A percentile compares a stretch with the other conserved stretches of the same genome.
Conservation (phyloP, 35 echinoderm and acorn worm genomes). For the Acanthaster planci region DNA sequence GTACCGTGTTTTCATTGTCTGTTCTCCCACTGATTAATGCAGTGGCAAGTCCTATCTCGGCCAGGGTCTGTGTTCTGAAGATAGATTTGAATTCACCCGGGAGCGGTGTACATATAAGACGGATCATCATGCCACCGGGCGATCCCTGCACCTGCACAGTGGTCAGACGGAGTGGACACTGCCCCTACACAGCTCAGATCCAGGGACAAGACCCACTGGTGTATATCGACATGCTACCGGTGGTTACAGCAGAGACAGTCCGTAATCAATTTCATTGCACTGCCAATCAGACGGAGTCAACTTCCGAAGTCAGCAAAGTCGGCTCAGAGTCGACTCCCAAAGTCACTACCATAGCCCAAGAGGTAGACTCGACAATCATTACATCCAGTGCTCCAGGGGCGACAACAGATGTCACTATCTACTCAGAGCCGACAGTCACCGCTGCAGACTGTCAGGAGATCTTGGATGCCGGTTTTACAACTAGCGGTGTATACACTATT, state of each 20-base stretch:
- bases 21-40: too few species aligned
- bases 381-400: too few species aligned
- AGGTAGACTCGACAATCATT: too few species aligned
- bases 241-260: not conserved
- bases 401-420: too few species aligned
- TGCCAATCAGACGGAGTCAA: too few species aligned
- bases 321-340: too few species aligned
- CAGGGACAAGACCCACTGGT: not conserved
- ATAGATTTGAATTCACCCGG: not conserved
- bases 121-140: slow-evolving; percentile 1
- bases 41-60: not conserved
- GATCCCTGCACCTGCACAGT: slow-evolving; percentile 10
- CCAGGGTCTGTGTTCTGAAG: not conserved
- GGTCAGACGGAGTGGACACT: not conserved
- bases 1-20: too few species aligned
- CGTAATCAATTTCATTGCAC: too few species aligned
- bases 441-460: not conserved
- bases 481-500: not conserved
- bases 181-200: not conserved
- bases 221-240: not conserved
- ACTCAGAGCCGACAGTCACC: too few species aligned
- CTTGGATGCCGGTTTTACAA: not conserved
- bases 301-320: too few species aligned
- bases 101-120: not conserved
- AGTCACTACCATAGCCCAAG: too few species aligned